A percentile compares a stretch with the other conserved stretches of the same genome.
Evolutionary conservation across 2,113 vertebrate genomes (phyloP).

Genomic region (Gracilinanus agilis): DNA sequence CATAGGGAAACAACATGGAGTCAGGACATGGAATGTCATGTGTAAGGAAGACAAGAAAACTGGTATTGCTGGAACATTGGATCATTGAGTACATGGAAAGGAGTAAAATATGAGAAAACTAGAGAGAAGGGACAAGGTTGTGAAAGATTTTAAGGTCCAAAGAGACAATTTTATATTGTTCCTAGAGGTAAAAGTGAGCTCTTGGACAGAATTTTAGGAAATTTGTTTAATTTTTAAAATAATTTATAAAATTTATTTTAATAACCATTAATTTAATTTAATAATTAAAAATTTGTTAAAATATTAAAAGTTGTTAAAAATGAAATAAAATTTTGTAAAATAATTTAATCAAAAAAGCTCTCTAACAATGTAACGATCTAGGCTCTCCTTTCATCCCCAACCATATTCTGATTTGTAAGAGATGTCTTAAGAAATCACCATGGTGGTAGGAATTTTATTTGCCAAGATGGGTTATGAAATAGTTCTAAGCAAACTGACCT

Average conservation of each 20-base stretch:
- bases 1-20: neutral
- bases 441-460: neutral
- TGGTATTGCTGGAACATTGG: neutral
- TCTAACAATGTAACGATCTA: neutral
- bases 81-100: neutral
- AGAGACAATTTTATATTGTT: too few species aligned
- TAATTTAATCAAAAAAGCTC: slow-evolving; percentile 5
- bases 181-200: neutral
- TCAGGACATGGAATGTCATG: neutral
- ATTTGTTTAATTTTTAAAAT: neutral
- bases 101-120: neutral
- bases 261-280: too few species aligned
- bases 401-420: neutral
- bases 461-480: neutral
- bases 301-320: too few species aligned
- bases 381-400: neutral
- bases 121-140: neutral
- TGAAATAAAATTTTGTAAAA: neutral
- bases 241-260: too few species aligned
- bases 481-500: neutral
- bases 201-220: neutral
- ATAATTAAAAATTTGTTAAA: too few species aligned
- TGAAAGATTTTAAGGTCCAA: neutral
- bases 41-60: neutral
- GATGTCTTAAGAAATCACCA: neutral